Evolutionary conservation across 2,797 vertebrate species (phyloP).

Genomic region (Chromobotia macracanthus): DNA sequence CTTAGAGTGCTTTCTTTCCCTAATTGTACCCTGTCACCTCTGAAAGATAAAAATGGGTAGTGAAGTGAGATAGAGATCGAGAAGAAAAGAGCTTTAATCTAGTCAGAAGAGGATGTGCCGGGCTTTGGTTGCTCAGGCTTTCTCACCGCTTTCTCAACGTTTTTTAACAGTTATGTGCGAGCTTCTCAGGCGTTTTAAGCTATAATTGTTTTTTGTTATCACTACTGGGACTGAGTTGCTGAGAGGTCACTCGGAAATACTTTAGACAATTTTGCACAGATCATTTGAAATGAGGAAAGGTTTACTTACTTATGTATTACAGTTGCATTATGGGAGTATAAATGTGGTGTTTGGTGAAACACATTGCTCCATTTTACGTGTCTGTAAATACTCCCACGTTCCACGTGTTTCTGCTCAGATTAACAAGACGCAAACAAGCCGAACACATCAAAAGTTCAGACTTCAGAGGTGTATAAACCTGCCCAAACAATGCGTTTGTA

Average conservation of each 20-base stretch:
- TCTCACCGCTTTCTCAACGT: not conserved
- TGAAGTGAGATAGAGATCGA: conserved; percentile 27
- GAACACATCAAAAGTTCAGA: conserved; percentile 73
- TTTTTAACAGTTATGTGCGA: not conserved
- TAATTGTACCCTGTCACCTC: conserved; percentile 79
- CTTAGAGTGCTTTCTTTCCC: conserved; percentile 71
- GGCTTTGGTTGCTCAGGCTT: not conserved
- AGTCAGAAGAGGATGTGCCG: conserved; percentile 3
- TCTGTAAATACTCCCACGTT: conserved; percentile 45
- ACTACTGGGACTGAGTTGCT: conserved; percentile 2
- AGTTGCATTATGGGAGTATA: not conserved
- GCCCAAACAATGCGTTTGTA: conserved; percentile 29
- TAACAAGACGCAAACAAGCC: conserved; percentile 76
- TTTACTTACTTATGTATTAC: not conserved
- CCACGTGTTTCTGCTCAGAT: too few species aligned
- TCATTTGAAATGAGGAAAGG: not conserved
- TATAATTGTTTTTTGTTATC: not conserved
- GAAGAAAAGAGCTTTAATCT: conserved; percentile 31
- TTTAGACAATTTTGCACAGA: not conserved
- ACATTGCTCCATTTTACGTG: conserved; percentile 1
- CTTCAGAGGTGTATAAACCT: conserved; percentile 58
- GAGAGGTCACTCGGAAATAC: not conserved
- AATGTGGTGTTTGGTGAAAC: not conserved
- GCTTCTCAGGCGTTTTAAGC: not conserved
- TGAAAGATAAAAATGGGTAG: conserved; percentile 64